Percentiles rank a stretch among this genome's conserved stretches.
Evolutionary conservation across 2,888 invertebrate genomes (phyloP).

Genomic region (Epinotia brunnichana): DNA sequence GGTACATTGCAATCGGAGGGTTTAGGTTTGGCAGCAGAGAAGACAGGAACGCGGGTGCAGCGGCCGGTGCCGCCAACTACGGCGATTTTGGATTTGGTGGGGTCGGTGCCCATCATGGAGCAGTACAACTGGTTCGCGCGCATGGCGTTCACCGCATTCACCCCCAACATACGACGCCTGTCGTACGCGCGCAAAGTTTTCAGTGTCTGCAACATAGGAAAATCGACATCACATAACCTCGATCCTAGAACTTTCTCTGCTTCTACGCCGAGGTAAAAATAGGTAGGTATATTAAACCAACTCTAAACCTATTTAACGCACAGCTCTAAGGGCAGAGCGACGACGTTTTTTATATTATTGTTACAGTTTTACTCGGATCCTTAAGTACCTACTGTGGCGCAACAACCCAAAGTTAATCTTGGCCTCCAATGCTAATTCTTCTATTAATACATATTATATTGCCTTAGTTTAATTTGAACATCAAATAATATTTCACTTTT

Average conservation of each 20-base stretch:
- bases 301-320: no score
- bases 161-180: constrained; percentile 68
- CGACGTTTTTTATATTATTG: no score
- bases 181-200: constrained; percentile 60
- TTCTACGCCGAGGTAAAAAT: no score
- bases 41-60: constrained; percentile 74
- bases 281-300: no score
- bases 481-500: no score
- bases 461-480: no score
- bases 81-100: constrained; percentile 56
- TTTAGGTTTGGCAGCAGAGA: constrained; percentile 62
- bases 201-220: constrained; percentile 60
- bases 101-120: constrained; percentile 63
- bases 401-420: no score
- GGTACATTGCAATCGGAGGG: constrained; percentile 15
- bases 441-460: no score
- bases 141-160: constrained; percentile 75
- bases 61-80: constrained; percentile 72
- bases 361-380: no score
- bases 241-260: neutral
- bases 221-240: neutral
- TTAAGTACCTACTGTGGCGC: no score
- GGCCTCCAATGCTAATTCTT: no score
- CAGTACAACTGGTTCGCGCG: constrained; percentile 76
- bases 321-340: no score